phyloP scores from a whole-genome alignment of 2,797 vertebrate species.

The Chelonia mydas region DNA sequence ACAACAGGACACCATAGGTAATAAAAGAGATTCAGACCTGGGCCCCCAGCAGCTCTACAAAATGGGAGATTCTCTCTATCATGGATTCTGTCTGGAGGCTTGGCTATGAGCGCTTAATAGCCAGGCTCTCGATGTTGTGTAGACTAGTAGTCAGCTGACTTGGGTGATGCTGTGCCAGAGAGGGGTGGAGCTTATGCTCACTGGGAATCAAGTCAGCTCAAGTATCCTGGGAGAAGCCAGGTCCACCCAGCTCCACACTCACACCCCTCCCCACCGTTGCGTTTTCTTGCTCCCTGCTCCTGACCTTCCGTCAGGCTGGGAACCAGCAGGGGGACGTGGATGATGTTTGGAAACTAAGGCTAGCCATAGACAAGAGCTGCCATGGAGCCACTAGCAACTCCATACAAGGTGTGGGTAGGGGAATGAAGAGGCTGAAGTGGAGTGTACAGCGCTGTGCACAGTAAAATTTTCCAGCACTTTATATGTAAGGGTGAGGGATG shows the following conservation, averaged over 20 bases:
- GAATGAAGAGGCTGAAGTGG: neutral
- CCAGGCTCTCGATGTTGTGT: neutral
- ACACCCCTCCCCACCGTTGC: neutral
- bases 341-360: neutral
- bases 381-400: neutral
- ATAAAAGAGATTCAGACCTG: rapidly evolving
- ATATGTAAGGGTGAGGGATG: neutral
- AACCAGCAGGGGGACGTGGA: neutral
- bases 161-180: neutral
- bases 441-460: neutral
- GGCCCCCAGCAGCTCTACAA: neutral
- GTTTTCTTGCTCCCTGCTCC: neutral
- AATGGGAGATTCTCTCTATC: neutral
- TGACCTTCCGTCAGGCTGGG: neutral
- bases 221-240: neutral
- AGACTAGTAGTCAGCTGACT: neutral
- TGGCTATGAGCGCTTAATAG: neutral
- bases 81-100: too few relatives aligned
- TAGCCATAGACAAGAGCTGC: neutral
- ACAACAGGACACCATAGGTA: rapidly evolving
- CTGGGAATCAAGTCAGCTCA: neutral
- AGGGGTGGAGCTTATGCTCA: neutral
- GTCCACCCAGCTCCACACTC: neutral
- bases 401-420: too few relatives aligned
- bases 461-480: neutral